Conservation (phyloP, 2,888 invertebrate genomes). For the Acutogordius australiensis region DNA sequence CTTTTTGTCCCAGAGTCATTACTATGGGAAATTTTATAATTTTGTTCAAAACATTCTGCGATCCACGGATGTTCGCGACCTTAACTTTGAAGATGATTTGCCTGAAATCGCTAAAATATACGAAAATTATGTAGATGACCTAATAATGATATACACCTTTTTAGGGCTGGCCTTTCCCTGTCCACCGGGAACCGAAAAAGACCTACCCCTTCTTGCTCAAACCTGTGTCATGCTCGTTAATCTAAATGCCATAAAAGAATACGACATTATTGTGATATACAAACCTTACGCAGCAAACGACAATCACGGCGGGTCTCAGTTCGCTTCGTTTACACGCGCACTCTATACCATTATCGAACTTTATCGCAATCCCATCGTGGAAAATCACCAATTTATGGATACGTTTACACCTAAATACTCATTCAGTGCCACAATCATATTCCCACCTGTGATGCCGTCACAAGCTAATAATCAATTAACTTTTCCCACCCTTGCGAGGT, state of each 20-base stretch:
- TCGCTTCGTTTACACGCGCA: neutral
- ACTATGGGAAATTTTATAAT: neutral
- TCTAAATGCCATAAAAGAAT: neutral
- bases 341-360: neutral
- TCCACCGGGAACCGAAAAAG: neutral
- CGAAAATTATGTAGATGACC: neutral
- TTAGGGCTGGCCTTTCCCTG: neutral
- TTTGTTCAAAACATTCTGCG: neutral
- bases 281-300: neutral
- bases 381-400: neutral
- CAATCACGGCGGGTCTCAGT: neutral
- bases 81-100: neutral
- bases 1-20: neutral
- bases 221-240: neutral
- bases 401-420: neutral
- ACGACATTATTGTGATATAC: neutral
- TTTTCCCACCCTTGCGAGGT: neutral
- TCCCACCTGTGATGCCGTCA: neutral
- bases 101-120: neutral
- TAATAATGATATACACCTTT: neutral
- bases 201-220: neutral
- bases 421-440: neutral
- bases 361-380: neutral
- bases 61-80: neutral
- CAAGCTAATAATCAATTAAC: neutral